These are phyloP conservation scores for Uropetala carovei DNA, from an alignment of 2,888 invertebrate genomes.

Conservation along the genomic window DNA sequence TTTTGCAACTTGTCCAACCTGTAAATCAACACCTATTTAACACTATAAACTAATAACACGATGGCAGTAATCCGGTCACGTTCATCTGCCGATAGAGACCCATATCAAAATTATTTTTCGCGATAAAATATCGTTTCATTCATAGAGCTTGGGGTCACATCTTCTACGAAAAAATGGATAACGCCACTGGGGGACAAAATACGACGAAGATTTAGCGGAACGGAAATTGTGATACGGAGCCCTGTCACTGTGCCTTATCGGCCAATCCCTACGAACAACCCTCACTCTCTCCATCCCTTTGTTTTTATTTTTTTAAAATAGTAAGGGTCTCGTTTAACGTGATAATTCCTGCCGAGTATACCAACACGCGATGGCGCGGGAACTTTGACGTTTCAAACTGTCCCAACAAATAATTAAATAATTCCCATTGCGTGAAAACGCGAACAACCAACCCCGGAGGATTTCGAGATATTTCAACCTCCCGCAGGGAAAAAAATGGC, in stretches of 20 bases:
- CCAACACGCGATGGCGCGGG: background rate
- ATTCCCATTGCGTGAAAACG: background rate
- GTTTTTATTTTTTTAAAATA: background rate
- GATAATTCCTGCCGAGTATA: background rate
- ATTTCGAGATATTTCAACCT: conserved; percentile 33
- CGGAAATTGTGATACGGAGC: conserved; percentile 12
- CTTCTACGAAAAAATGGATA: no score
- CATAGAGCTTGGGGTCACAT: no score
- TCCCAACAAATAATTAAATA: background rate
- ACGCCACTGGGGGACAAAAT: background rate
- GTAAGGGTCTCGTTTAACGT: background rate
- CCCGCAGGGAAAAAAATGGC: background rate
- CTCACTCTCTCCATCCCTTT: background rate
- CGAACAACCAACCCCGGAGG: background rate
- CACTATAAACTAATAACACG: no score
- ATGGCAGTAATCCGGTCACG: no score
- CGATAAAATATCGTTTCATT: no score
- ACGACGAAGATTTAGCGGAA: background rate
- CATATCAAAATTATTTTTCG: no score
- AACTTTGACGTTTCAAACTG: background rate
- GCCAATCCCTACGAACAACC: background rate
- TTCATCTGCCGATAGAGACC: no score
- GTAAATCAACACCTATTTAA: no score
- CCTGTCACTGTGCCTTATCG: background rate
- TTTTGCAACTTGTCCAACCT: no score